Percentiles rank a stretch among this genome's conserved stretches.
These are phyloP conservation scores for Sipha flava DNA, from an alignment of 1,140 invertebrate genomes.

Conservation along the genomic window DNA sequence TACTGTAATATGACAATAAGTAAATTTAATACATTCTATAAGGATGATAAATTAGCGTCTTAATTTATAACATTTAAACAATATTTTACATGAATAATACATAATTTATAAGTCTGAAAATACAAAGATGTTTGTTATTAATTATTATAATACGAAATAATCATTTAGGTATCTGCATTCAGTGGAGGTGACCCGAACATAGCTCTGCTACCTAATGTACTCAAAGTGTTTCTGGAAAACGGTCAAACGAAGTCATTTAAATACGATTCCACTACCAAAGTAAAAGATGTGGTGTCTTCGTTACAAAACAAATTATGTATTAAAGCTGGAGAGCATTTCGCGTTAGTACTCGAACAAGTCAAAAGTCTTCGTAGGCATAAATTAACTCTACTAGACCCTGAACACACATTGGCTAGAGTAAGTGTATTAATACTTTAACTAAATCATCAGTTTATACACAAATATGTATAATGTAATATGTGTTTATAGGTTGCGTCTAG, in stretches of 20 bases:
- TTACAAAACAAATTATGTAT: conserved; percentile 78
- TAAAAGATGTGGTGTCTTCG: conserved; percentile 76
- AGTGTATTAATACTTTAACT: conserved; percentile 38
- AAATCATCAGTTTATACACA: not conserved
- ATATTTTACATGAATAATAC: no score
- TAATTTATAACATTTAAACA: no score
- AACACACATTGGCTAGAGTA: conserved; percentile 76
- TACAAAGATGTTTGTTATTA: no score
- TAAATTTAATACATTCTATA: no score
- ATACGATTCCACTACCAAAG: conserved; percentile 81
- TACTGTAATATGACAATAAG: no score
- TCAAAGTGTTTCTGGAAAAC: conserved; percentile 89
- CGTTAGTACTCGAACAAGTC: conserved; percentile 80
- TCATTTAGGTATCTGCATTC: conserved; percentile 61
- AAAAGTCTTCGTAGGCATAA: conserved; percentile 76
- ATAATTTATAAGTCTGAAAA: no score
- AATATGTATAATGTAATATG: not conserved
- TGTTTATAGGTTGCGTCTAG: conserved; percentile 70
- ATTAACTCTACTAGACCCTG: conserved; percentile 70
- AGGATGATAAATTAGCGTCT: no score
- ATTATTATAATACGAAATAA: not conserved
- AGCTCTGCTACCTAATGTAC: conserved; percentile 83
- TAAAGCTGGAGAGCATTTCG: conserved; percentile 71
- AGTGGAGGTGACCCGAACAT: conserved; percentile 72
- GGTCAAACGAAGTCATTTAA: conserved; percentile 95